Evolutionary conservation across 2,888 invertebrate species (phyloP).

Genomic region (Macrosiphum euphorbiae): DNA sequence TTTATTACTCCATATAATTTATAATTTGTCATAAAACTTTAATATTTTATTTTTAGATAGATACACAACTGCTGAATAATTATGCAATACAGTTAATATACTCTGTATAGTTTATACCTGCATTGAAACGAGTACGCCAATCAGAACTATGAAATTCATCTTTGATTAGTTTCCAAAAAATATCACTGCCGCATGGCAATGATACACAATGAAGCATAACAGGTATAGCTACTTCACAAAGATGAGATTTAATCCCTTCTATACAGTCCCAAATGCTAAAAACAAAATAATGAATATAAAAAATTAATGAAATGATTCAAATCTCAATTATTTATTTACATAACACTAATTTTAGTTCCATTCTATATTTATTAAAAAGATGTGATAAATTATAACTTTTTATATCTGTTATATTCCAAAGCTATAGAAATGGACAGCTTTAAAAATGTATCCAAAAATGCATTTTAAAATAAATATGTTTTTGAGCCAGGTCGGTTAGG

Average conservation of each 20-base stretch:
- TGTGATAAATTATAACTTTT: no score
- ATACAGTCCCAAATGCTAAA: slow-evolving; percentile 91
- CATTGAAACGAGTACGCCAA: slow-evolving; percentile 91
- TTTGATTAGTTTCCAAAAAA: slow-evolving; percentile 95
- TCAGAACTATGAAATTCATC: slow-evolving; percentile 92
- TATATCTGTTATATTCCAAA: background rate
- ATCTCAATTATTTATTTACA: background rate
- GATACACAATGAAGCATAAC: slow-evolving; percentile 95
- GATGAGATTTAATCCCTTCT: slow-evolving; percentile 93
- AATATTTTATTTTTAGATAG: no score
- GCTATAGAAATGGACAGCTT: background rate
- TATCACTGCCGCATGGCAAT: slow-evolving; percentile 92
- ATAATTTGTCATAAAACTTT: no score
- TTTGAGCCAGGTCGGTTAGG: no score
- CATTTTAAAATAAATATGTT: background rate
- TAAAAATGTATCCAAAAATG: background rate
- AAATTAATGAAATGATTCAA: background rate
- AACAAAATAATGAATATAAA: slow-evolving; percentile 60
- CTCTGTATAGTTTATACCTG: slow-evolving; percentile 73
- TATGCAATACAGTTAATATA: background rate
- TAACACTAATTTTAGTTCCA: background rate
- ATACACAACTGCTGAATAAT: background rate
- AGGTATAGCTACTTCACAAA: slow-evolving; percentile 92
- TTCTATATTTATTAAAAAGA: background rate
- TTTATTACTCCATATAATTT: no score